These are phyloP conservation scores for Coptodon rendalli DNA, from an alignment of 2,113 vertebrate genomes.

Conservation along the genomic window DNA sequence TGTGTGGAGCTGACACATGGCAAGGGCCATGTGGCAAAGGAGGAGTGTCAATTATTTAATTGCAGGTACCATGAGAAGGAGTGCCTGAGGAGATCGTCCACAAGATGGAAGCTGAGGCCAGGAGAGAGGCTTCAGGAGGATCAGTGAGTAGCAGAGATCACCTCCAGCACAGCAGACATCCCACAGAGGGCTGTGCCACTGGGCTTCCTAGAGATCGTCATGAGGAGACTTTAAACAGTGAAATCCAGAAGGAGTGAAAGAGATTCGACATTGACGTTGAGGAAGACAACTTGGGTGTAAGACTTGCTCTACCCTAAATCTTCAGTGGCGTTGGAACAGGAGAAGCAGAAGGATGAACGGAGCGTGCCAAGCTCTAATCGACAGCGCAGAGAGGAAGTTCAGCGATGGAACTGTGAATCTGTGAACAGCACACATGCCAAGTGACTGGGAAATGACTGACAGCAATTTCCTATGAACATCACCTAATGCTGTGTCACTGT, in stretches of 20 bases:
- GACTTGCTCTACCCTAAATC: neutral
- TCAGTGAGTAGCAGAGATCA: neutral
- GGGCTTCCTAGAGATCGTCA: neutral
- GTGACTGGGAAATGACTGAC: neutral
- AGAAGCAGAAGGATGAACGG: neutral
- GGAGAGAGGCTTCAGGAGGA: neutral
- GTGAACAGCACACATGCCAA: neutral
- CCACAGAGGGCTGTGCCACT: neutral
- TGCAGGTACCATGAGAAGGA: neutral
- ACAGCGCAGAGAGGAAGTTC: neutral
- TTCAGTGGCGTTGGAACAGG: neutral
- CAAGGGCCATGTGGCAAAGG: neutral
- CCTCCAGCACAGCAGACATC: neutral
- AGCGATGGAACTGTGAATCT: neutral
- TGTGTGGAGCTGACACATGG: neutral
- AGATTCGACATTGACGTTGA: neutral
- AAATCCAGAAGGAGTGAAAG: neutral
- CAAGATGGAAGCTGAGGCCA: neutral
- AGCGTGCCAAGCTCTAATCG: neutral
- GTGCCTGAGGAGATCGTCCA: neutral
- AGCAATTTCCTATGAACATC: neutral
- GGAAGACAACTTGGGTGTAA: neutral
- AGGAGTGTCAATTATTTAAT: neutral
- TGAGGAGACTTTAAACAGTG: neutral
- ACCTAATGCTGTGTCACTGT: neutral